These are phyloP conservation scores for Malacoraja senta DNA, from an alignment of 2,797 vertebrate species.

Conservation along the genomic window DNA sequence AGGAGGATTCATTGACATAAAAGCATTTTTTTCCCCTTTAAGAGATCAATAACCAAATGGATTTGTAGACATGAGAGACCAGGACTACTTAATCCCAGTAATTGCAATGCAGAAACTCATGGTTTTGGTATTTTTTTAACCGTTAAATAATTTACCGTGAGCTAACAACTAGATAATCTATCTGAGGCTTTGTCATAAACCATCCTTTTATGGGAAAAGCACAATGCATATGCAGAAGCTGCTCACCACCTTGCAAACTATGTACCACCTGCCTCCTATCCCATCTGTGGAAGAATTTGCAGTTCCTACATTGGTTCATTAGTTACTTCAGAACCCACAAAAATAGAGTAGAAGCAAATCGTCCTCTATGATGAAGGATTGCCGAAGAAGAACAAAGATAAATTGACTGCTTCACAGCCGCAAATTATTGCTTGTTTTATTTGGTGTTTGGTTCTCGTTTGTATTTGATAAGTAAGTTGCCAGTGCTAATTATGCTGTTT, in stretches of 20 bases:
- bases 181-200: background rate
- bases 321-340: no score
- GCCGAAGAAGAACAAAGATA: no score
- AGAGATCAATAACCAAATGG: background rate
- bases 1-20: background rate
- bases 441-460: background rate
- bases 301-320: no score
- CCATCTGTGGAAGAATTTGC: no score
- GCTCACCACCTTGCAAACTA: no score
- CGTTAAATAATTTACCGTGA: conserved; percentile 28
- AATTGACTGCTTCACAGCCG: background rate
- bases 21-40: no score
- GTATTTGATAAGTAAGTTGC: background rate
- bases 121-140: conserved; percentile 19
- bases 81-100: background rate
- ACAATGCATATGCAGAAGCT: no score
- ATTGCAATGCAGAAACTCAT: background rate
- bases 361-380: no score
- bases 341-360: no score
- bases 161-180: conserved; percentile 1
- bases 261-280: no score
- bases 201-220: background rate
- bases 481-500: background rate
- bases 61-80: background rate
- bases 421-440: no score